Evolutionary conservation across 2,113 vertebrate genomes (phyloP).

Genomic region (crab-eating macaque (Macaca fascicularis)): DNA sequence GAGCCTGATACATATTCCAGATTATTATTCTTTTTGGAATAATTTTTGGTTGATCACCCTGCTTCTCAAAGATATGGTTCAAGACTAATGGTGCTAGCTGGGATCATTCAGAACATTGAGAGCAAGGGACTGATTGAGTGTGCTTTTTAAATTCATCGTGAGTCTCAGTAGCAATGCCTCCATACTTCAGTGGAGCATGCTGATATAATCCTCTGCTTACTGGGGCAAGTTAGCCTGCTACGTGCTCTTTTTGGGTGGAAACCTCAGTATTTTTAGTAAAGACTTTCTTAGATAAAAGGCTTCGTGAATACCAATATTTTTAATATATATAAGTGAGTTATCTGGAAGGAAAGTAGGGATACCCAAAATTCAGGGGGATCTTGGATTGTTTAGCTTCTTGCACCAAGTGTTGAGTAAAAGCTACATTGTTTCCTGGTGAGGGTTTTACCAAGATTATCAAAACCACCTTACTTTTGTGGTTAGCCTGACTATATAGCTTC

Average conservation of each 20-base stretch:
- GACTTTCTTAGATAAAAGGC: background rate
- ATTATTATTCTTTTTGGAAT: background rate
- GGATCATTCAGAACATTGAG: background rate
- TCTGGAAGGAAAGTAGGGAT: background rate
- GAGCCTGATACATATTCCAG: background rate
- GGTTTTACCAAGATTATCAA: background rate
- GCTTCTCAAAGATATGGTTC: background rate
- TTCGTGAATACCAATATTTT: background rate
- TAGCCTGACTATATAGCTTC: background rate
- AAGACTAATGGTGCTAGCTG: background rate
- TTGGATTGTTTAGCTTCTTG: background rate
- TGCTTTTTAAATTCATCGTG: background rate
- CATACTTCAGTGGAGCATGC: fast-evolving
- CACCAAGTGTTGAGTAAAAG: background rate
- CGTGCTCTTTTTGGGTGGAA: background rate
- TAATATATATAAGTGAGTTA: background rate
- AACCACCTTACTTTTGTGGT: background rate
- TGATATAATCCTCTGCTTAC: background rate
- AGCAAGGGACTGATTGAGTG: fast-evolving
- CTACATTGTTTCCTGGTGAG: background rate
- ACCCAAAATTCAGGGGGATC: background rate
- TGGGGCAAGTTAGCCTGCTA: background rate
- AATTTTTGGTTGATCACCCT: background rate
- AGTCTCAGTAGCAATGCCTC: background rate
- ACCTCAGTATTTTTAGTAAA: background rate